phyloP scores from a whole-genome alignment of 37 sponge, comb jelly and placozoan species.

The Ephydatia muelleri region DNA sequence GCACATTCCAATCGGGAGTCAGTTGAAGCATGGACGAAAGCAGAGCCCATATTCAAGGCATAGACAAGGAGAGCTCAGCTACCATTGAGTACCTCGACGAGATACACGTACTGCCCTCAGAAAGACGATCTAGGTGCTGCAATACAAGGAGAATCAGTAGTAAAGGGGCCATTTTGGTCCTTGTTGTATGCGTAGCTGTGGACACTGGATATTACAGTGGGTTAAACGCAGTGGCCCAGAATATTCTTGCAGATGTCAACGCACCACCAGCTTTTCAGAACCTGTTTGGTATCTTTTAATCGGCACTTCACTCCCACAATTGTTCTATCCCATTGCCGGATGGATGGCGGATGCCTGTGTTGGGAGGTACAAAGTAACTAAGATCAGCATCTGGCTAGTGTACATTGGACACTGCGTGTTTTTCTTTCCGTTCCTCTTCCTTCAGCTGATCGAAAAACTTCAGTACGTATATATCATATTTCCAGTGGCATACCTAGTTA shows the following conservation, averaged over 20 bases:
- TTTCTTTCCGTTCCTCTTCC: neutral
- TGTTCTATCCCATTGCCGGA: slow-evolving; percentile 49
- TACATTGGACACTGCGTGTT: slow-evolving; percentile 24
- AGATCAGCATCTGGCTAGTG: slow-evolving; percentile 42
- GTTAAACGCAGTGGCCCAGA: neutral
- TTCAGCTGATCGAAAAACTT: neutral
- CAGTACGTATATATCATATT: neutral
- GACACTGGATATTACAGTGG: neutral
- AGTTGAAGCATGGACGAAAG: no score
- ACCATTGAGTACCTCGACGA: no score
- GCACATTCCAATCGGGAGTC: no score
- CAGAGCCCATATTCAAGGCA: no score
- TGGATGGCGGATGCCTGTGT: slow-evolving; percentile 37
- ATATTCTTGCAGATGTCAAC: neutral
- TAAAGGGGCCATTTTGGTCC: slow-evolving; percentile 4
- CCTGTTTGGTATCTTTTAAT: neutral
- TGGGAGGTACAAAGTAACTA: slow-evolving; percentile 36
- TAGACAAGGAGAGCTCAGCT: no score
- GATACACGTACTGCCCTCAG: no score
- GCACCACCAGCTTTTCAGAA: neutral
- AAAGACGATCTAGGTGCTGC: neutral
- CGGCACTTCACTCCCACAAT: neutral
- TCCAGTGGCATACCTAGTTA: slow-evolving; percentile 24
- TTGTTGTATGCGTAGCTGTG: neutral
- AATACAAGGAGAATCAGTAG: neutral